Percentiles rank a stretch among this genome's conserved stretches.
Conservation (phyloP, 2,797 vertebrate genomes). For the Chromis chromis region DNA sequence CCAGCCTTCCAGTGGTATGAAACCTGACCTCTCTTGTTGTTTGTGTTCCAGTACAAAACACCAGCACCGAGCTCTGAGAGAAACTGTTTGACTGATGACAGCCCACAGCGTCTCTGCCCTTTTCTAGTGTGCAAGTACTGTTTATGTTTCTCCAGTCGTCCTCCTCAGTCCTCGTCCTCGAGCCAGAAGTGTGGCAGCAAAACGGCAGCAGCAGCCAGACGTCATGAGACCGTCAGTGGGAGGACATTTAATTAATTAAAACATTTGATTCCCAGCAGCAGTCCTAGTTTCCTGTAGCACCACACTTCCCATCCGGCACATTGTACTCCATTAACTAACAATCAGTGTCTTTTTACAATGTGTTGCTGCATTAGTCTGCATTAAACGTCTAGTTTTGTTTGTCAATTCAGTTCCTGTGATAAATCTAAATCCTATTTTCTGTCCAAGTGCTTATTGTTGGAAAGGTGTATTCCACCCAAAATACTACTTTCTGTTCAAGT, state of each 20-base stretch:
- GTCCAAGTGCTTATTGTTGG: too few relatives aligned
- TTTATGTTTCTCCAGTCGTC: constrained; percentile 28
- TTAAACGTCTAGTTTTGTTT: too few relatives aligned
- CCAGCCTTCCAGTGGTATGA: background rate
- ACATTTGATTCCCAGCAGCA: background rate
- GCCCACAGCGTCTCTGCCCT: background rate
- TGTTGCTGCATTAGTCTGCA: too few relatives aligned
- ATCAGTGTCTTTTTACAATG: too few relatives aligned
- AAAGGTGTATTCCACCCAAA: too few relatives aligned
- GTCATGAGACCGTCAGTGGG: background rate
- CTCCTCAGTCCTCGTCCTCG: background rate
- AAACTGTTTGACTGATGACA: constrained; percentile 10
- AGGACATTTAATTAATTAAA: background rate
- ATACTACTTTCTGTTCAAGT: too few relatives aligned
- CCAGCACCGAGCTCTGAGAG: background rate
- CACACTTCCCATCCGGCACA: too few relatives aligned
- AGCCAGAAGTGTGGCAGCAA: background rate
- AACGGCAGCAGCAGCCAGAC: too few relatives aligned
- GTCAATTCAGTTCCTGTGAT: too few relatives aligned
- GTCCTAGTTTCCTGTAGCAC: too few relatives aligned
- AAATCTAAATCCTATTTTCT: too few relatives aligned
- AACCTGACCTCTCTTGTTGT: constrained; percentile 3
- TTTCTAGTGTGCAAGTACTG: constrained; percentile 8
- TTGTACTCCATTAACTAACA: too few relatives aligned
- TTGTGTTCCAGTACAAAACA: constrained; percentile 4